These are phyloP conservation scores for Mizuhopecten yessoensis DNA, from an alignment of 1,140 invertebrate species.

Conservation along the genomic window DNA sequence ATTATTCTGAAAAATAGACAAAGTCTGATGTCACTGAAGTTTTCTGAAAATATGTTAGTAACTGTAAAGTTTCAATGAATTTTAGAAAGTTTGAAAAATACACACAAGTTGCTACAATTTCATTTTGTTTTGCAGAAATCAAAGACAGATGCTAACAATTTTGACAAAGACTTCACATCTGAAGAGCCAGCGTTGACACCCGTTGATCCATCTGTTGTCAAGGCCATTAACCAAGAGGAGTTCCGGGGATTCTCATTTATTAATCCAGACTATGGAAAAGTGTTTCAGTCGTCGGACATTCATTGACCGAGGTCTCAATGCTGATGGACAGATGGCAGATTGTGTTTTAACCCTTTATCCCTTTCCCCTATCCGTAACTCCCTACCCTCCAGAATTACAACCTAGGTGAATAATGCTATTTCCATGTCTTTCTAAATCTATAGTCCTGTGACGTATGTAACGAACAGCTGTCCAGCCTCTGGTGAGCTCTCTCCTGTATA, in stretches of 20 bases:
- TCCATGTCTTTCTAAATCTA: constrained; percentile 61
- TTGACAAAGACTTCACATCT: constrained; percentile 99
- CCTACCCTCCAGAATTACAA: constrained; percentile 14
- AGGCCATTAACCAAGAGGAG: constrained; percentile 98
- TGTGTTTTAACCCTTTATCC: constrained; percentile 41
- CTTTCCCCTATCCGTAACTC: neutral
- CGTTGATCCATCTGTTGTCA: constrained; percentile 93
- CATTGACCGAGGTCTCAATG: constrained; percentile 55
- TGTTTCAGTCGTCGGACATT: constrained; percentile 62
- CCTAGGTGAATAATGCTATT: constrained; percentile 46
- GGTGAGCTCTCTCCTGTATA: constrained; percentile 19
- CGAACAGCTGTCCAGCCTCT: constrained; percentile 40
- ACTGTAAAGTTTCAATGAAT: no score
- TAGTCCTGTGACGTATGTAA: constrained; percentile 49
- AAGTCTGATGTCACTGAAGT: no score
- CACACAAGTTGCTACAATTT: neutral
- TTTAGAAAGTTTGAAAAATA: no score
- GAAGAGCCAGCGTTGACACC: constrained; percentile 98
- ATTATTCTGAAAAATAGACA: no score
- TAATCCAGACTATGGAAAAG: constrained; percentile 91
- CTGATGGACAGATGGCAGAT: constrained; percentile 40
- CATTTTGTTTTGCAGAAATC: constrained; percentile 91
- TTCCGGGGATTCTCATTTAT: constrained; percentile 98
- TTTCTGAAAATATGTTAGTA: no score
- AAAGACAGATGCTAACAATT: constrained; percentile 98